phyloP scores from a whole-genome alignment of 2,888 invertebrate genomes.

The Drosophila pegasa region DNA sequence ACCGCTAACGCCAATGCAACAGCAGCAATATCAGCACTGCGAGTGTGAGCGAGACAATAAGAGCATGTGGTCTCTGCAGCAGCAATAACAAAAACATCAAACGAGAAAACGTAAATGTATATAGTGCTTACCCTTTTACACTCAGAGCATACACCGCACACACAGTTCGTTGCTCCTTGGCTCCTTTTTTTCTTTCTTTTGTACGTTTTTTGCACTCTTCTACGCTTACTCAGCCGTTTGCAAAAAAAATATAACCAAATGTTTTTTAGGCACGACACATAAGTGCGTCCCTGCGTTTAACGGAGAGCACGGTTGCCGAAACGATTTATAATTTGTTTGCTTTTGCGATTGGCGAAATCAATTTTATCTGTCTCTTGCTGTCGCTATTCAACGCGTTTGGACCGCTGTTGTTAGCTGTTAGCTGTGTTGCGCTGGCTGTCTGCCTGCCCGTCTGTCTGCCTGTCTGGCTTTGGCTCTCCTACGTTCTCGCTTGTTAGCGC shows the following conservation, averaged over 20 bases:
- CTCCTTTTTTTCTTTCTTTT: slow-evolving; percentile 69
- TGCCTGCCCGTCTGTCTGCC: slow-evolving; percentile 45
- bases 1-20: slow-evolving; percentile 48
- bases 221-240: slow-evolving; percentile 72
- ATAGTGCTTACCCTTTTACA: slow-evolving; percentile 78
- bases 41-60: slow-evolving; percentile 53
- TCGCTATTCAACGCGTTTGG: slow-evolving; percentile 59
- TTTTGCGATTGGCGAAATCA: slow-evolving; percentile 28
- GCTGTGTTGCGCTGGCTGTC: slow-evolving; percentile 73
- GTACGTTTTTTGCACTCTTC: slow-evolving; percentile 70
- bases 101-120: slow-evolving; percentile 50
- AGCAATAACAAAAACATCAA: slow-evolving; percentile 59
- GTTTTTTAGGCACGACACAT: slow-evolving; percentile 52
- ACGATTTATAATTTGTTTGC: slow-evolving; percentile 29
- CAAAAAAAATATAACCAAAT: slow-evolving; percentile 55
- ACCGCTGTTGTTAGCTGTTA: slow-evolving; percentile 62
- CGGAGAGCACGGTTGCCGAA: slow-evolving; percentile 13
- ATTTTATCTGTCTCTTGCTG: slow-evolving; percentile 31
- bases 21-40: slow-evolving; percentile 33
- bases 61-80: slow-evolving; percentile 40
- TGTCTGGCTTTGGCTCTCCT: slow-evolving; percentile 56
- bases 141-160: slow-evolving; percentile 68
- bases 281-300: slow-evolving; percentile 36
- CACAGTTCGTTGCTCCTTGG: slow-evolving; percentile 80
- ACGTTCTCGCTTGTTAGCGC: slow-evolving; percentile 62